Conservation (phyloP, 2,113 vertebrate species). For the Albula goreensis region DNA sequence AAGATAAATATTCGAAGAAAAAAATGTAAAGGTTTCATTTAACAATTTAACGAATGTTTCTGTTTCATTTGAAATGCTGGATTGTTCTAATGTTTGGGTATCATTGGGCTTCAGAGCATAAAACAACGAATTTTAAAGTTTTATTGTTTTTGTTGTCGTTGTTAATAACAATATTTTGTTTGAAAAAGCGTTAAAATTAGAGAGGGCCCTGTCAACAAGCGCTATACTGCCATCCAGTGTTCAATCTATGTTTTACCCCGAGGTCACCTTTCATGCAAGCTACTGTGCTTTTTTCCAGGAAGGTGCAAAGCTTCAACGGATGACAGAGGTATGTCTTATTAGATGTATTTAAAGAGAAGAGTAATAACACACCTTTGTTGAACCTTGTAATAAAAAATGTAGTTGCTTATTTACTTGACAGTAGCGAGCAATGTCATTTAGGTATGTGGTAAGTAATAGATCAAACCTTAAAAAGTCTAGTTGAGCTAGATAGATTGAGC, state of each 20-base stretch:
- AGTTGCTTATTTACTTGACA: neutral
- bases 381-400: neutral
- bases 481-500: neutral
- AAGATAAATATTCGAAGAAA: too few relatives aligned
- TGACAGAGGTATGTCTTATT: conserved; percentile 71
- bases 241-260: conserved; percentile 24
- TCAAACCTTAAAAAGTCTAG: neutral
- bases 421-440: too few relatives aligned
- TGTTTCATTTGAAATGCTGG: too few relatives aligned
- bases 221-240: conserved; percentile 68
- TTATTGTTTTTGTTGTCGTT: neutral
- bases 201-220: neutral
- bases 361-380: neutral
- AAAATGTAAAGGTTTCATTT: too few relatives aligned
- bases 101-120: neutral
- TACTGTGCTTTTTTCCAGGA: conserved; percentile 67
- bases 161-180: neutral
- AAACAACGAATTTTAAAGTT: neutral
- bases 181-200: neutral
- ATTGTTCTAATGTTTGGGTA: too few relatives aligned
- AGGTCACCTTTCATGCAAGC: neutral
- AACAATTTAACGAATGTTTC: too few relatives aligned
- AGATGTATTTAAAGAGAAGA: neutral
- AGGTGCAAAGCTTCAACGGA: conserved; percentile 62
- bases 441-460: neutral